A percentile compares a stretch with the other conserved stretches of the same genome.
Evolutionary conservation across 2,113 vertebrate genomes (phyloP).

Genomic region (Verasper variegatus): DNA sequence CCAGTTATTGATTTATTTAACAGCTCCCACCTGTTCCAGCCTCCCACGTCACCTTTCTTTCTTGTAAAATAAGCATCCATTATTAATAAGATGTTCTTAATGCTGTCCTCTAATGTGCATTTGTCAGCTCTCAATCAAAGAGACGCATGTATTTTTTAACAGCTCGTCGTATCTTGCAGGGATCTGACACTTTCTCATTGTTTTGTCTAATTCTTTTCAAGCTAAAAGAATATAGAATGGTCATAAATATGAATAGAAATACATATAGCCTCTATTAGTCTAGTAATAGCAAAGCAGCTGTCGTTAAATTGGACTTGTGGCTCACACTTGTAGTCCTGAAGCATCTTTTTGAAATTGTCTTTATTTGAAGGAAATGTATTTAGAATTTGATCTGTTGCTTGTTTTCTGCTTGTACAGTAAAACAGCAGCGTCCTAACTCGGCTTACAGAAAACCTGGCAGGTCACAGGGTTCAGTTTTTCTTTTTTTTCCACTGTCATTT

Average conservation of each 20-base stretch:
- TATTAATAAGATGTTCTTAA: constrained; percentile 37
- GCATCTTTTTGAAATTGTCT: not conserved
- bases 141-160: constrained; percentile 10
- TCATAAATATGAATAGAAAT: not conserved
- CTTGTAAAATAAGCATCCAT: constrained; percentile 18
- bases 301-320: not conserved
- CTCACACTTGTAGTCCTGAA: not conserved
- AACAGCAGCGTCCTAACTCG: not conserved
- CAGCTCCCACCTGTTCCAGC: constrained; percentile 14
- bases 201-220: not conserved
- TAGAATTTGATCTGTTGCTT: not conserved
- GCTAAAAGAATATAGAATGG: not conserved
- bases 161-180: not conserved
- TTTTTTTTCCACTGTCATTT: not conserved
- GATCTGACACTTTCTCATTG: not conserved
- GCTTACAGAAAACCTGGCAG: not conserved
- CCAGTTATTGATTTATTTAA: constrained; percentile 61
- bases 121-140: constrained; percentile 36
- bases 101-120: constrained; percentile 9
- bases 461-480: not conserved
- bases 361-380: not conserved
- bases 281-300: not conserved
- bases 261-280: not conserved
- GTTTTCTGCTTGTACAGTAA: not conserved
- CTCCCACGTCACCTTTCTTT: not conserved